Conservation (phyloP, 2,113 vertebrate species). For the Hemibagrus wyckioides region DNA sequence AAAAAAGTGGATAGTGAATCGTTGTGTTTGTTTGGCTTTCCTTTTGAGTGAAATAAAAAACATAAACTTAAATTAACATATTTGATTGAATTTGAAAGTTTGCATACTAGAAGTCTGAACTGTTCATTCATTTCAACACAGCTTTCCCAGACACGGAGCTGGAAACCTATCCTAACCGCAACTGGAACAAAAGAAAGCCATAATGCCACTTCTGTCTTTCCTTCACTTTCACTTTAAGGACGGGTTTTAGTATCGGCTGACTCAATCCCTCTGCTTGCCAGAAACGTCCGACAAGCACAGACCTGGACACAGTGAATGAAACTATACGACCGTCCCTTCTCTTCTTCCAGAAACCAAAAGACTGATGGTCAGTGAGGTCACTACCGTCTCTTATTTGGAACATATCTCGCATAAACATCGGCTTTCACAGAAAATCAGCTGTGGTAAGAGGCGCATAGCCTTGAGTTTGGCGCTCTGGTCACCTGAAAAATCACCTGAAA, state of each 20-base stretch:
- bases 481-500: too few relatives aligned
- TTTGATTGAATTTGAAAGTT: neutral
- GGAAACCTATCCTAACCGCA: conserved; percentile 22
- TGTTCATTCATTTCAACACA: neutral
- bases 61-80: neutral
- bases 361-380: neutral
- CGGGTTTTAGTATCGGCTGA: neutral
- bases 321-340: neutral
- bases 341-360: neutral
- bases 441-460: neutral
- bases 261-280: conserved; percentile 13
- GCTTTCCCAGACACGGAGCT: neutral
- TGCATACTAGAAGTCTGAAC: neutral
- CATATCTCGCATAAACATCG: neutral
- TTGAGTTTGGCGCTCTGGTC: neutral
- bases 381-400: neutral
- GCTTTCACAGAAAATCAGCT: neutral
- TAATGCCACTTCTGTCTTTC: conserved; percentile 6
- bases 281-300: neutral
- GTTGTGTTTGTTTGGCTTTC: neutral
- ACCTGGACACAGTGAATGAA: conserved; percentile 5
- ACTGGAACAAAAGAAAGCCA: conserved; percentile 18
- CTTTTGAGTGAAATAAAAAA: neutral
- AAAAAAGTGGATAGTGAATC: neutral
- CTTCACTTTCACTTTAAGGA: neutral